Evolutionary conservation across 2,113 vertebrate genomes (phyloP).

Genomic region (Pterocles orientalis): DNA sequence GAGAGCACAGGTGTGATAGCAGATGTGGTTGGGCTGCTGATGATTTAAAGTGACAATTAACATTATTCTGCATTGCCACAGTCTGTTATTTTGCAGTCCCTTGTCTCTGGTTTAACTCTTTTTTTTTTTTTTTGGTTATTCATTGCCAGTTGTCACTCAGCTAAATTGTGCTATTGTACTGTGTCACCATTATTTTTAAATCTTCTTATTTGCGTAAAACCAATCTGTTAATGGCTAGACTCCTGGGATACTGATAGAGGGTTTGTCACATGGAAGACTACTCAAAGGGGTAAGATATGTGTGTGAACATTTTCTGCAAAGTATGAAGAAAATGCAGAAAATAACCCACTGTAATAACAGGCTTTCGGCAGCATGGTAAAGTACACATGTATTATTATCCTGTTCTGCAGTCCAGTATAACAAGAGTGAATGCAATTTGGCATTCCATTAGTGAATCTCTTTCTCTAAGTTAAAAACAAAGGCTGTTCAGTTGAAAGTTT

Average conservation of each 20-base stretch:
- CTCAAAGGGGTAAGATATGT: not conserved
- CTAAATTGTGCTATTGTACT: constrained; percentile 14
- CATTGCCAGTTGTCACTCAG: not conserved
- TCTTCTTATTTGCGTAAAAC: constrained; percentile 21
- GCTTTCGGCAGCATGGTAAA: constrained; percentile 1
- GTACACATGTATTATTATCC: constrained; percentile 5
- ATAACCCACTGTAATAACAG: constrained; percentile 12
- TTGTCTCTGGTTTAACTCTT: constrained; percentile 15
- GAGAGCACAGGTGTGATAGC: constrained; percentile 63
- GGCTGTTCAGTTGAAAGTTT: constrained; percentile 65
- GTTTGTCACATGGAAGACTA: not conserved
- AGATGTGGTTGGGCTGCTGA: constrained; percentile 43
- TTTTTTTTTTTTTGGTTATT: not conserved
- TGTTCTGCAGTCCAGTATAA: constrained; percentile 17
- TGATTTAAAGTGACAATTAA: constrained; percentile 45
- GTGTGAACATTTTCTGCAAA: not conserved
- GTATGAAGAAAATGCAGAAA: not conserved
- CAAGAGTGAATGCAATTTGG: constrained; percentile 23
- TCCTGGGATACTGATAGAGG: not conserved
- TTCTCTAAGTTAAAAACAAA: constrained; percentile 65
- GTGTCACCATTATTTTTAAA: constrained; percentile 46
- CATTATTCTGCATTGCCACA: constrained; percentile 32
- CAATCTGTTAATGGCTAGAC: not conserved
- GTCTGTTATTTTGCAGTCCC: not conserved
- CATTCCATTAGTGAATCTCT: constrained; percentile 61